A percentile compares a stretch with the other conserved stretches of the same genome.
phyloP scores from a whole-genome alignment of 2,888 invertebrate genomes.

The Crematogaster levior region DNA sequence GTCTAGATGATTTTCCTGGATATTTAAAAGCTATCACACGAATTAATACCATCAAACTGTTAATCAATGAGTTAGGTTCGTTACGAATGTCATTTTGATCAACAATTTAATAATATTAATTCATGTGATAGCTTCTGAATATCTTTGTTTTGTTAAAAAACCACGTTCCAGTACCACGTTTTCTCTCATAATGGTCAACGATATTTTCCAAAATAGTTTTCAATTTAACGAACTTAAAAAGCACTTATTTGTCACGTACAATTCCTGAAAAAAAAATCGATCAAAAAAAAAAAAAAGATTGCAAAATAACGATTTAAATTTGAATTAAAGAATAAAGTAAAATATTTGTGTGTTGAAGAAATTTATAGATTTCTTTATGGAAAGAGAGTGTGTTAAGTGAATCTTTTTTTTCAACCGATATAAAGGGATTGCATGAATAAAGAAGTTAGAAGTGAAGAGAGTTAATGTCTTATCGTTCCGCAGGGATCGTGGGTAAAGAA shows the following conservation, averaged over 20 bases:
- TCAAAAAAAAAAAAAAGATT: not conserved
- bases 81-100: not conserved
- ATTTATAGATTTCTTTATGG: not conserved
- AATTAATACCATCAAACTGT: not conserved
- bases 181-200: not conserved
- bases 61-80: not conserved
- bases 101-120: not conserved
- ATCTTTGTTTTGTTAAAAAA: not conserved
- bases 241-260: not conserved
- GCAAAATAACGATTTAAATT: not conserved
- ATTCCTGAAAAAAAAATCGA: not conserved
- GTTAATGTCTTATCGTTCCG: constrained; percentile 35
- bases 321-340: not conserved
- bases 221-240: not conserved
- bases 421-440: not conserved
- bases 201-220: constrained; percentile 2
- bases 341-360: not conserved
- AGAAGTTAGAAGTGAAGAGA: constrained; percentile 26
- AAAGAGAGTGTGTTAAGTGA: constrained; percentile 19
- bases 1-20: not conserved
- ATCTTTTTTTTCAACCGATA: constrained; percentile 24
- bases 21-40: not conserved
- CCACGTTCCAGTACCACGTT: not conserved
- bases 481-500: constrained; percentile 39
- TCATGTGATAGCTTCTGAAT: not conserved